A percentile compares a stretch with the other conserved stretches of the same genome.
phyloP scores from a whole-genome alignment of 2,888 invertebrate species.

The Thumatha senex region DNA sequence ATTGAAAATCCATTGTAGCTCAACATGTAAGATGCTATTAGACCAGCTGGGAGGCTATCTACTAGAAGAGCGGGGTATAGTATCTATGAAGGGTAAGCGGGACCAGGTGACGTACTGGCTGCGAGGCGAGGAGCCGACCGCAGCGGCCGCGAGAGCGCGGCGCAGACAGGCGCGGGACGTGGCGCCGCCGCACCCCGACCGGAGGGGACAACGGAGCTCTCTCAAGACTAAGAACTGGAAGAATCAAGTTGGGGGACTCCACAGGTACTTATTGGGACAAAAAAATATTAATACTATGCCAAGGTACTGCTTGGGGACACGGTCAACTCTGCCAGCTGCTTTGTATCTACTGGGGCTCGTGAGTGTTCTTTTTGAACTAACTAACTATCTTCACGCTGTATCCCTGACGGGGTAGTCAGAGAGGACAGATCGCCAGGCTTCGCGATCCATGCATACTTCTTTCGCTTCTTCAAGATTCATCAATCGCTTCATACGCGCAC shows the following conservation, averaged over 20 bases:
- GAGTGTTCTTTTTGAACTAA: too few relatives aligned
- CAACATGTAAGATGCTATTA: conserved; percentile 87
- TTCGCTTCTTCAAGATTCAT: too few relatives aligned
- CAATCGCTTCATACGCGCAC: too few relatives aligned
- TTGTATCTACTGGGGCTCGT: too few relatives aligned
- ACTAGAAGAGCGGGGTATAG: conserved; percentile 89
- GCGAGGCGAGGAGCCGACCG: conserved; percentile 87
- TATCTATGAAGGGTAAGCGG: conserved; percentile 93
- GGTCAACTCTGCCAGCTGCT: too few relatives aligned
- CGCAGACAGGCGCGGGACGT: conserved; percentile 70
- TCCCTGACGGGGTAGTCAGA: too few relatives aligned
- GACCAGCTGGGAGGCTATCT: conserved; percentile 90
- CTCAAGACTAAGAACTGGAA: conserved; percentile 87
- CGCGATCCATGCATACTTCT: too few relatives aligned
- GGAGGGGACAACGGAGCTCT: conserved; percentile 76
- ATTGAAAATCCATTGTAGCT: conserved; percentile 92
- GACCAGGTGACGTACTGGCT: conserved; percentile 93
- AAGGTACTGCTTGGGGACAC: too few relatives aligned
- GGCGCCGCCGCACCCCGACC: conserved; percentile 61
- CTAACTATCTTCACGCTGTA: too few relatives aligned
- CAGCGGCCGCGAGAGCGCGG: conserved; percentile 80
- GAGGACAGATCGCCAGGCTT: too few relatives aligned
- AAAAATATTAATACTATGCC: too few relatives aligned
- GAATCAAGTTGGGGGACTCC: conserved; percentile 74
- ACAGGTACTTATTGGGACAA: conserved; percentile 62